phyloP scores from a whole-genome alignment of 2,113 vertebrate genomes.

The Glaucidium brasilianum region DNA sequence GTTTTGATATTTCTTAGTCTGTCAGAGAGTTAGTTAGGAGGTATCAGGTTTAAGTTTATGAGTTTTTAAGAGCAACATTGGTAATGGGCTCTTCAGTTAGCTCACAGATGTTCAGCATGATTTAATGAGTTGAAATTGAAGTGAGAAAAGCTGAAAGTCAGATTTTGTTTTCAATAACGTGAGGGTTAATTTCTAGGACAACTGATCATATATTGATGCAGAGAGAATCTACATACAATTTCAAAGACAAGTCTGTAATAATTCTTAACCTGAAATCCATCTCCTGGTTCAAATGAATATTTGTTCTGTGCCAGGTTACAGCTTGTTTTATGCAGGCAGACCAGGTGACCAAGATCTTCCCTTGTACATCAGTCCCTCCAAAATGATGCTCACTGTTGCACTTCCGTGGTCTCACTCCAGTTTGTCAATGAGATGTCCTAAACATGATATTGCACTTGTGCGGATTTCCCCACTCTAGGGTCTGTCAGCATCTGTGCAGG shows the following conservation, averaged over 20 bases:
- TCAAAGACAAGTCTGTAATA: neutral
- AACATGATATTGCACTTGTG: neutral
- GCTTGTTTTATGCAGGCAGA: neutral
- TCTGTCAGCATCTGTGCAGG: neutral
- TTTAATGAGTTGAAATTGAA: neutral
- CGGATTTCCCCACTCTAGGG: neutral
- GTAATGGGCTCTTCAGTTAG: neutral
- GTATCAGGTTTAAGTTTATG: neutral
- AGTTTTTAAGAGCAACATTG: neutral
- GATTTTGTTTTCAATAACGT: neutral
- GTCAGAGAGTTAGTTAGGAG: neutral
- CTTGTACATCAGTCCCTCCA: neutral
- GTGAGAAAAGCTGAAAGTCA: neutral
- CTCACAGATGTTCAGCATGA: neutral
- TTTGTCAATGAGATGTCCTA: constrained; percentile 20
- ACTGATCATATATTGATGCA: neutral
- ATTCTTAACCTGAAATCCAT: neutral
- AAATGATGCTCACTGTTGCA: neutral
- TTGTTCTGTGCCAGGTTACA: neutral
- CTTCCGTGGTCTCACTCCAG: neutral
- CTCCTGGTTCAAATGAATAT: neutral
- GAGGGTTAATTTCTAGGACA: neutral
- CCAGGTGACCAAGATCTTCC: neutral
- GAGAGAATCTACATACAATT: neutral
- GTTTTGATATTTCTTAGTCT: neutral